Conservation (phyloP, 2,113 vertebrate species). For the Myotis yumanensis region DNA sequence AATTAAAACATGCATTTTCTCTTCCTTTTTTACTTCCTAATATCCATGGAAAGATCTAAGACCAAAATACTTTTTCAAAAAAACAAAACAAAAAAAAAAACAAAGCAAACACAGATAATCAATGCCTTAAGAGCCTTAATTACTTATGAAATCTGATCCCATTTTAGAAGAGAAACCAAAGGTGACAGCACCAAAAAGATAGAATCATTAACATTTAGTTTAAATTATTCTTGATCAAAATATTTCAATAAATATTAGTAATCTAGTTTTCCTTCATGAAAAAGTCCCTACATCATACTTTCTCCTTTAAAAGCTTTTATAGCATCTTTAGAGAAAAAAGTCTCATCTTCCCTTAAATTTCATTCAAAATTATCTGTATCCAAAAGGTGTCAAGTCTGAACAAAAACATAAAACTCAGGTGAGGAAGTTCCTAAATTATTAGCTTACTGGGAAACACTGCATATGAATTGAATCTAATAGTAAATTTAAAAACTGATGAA, state of each 20-base stretch:
- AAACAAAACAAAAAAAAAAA: not conserved
- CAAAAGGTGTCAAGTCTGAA: not conserved
- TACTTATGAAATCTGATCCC: not conserved
- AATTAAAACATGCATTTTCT: not conserved
- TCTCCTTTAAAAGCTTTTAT: not conserved
- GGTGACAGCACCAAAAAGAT: not conserved
- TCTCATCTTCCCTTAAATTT: not conserved
- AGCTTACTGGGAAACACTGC: not conserved
- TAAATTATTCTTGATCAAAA: slow-evolving; percentile 14
- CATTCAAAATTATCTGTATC: not conserved
- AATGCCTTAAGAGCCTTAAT: not conserved
- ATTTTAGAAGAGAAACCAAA: slow-evolving; percentile 25
- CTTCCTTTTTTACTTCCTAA: not conserved
- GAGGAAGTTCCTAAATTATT: not conserved
- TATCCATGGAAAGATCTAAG: not conserved
- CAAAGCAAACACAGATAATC: slow-evolving; percentile 9
- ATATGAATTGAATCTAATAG: not conserved
- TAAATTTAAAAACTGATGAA: not conserved
- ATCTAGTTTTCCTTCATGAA: not conserved
- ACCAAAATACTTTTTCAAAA: not conserved
- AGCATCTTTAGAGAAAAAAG: not conserved
- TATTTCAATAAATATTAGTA: not conserved
- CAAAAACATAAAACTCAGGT: not conserved
- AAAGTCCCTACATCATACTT: not conserved
- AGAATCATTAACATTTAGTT: not conserved